A percentile compares a stretch with the other conserved stretches of the same genome.
Evolutionary conservation across 2,113 vertebrate species (phyloP).

Genomic region (Neopipo cinnamomea): DNA sequence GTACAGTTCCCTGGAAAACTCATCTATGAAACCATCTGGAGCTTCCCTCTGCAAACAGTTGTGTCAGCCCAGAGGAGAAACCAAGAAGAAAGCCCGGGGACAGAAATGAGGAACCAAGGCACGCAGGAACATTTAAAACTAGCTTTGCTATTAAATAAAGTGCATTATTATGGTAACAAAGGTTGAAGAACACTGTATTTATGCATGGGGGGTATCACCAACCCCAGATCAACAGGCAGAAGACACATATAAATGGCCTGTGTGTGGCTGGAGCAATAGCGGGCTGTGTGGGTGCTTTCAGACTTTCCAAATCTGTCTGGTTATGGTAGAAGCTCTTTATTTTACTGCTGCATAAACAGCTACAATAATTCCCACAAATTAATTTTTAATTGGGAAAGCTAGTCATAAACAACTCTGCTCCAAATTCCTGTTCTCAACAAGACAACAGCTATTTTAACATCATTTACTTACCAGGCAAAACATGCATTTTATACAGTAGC

Average conservation of each 20-base stretch:
- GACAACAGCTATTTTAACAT: background rate
- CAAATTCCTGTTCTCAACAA: background rate
- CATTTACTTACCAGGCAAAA: constrained; percentile 86
- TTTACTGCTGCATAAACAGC: background rate
- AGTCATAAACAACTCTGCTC: background rate
- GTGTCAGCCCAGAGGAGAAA: background rate
- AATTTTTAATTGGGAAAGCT: background rate
- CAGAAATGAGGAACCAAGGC: background rate
- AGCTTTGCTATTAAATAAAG: background rate
- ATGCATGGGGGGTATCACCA: background rate
- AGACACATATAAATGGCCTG: background rate
- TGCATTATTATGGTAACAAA: background rate
- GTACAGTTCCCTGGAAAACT: background rate
- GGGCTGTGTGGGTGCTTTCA: background rate
- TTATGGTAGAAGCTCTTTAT: background rate
- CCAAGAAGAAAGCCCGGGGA: background rate
- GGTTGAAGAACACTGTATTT: background rate
- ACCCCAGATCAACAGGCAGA: background rate
- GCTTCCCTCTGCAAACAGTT: background rate
- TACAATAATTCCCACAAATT: background rate
- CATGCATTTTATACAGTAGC: constrained; percentile 94
- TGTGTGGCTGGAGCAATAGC: background rate
- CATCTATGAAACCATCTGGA: background rate
- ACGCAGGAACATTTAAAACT: background rate
- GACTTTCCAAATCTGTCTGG: background rate